Conservation (phyloP, 92 coral and sea anemone species). For the Blastomussa wellsi region DNA sequence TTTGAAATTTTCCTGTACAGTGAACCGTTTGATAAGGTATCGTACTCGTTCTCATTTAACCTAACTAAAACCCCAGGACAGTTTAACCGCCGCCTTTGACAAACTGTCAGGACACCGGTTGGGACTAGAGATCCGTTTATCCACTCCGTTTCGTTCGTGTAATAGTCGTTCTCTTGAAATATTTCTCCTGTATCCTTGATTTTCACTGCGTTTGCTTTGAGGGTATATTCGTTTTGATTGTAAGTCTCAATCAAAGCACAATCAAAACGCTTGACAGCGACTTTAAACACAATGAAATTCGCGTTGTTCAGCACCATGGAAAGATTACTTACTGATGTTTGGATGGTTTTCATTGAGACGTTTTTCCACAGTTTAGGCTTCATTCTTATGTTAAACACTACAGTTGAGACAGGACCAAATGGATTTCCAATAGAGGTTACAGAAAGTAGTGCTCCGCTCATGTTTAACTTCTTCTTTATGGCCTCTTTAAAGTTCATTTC, state of each 20-base stretch:
- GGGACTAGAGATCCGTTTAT: constrained; percentile 17
- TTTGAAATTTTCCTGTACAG: constrained; percentile 36
- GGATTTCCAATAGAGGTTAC: background rate
- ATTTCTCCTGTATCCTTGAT: background rate
- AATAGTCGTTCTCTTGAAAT: background rate
- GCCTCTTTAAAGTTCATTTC: background rate
- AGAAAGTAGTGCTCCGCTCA: background rate
- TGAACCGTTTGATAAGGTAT: constrained; percentile 49
- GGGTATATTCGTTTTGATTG: background rate
- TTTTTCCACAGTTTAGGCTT: no score
- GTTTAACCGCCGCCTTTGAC: background rate
- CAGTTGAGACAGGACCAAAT: background rate
- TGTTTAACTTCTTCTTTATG: background rate
- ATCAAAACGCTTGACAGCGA: constrained; percentile 11
- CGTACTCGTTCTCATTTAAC: constrained; percentile 34
- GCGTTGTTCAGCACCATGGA: background rate
- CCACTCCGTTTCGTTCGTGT: constrained; percentile 15
- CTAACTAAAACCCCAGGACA: constrained; percentile 23
- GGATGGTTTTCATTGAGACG: background rate
- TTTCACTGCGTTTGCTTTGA: background rate
- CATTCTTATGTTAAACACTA: background rate
- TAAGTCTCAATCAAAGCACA: constrained; percentile 11
- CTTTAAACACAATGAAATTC: constrained; percentile 31
- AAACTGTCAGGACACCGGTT: background rate
- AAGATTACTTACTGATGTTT: background rate